phyloP scores from a whole-genome alignment of 53 echinoderm and acorn worm genomes.

The Zoroaster sp. region DNA sequence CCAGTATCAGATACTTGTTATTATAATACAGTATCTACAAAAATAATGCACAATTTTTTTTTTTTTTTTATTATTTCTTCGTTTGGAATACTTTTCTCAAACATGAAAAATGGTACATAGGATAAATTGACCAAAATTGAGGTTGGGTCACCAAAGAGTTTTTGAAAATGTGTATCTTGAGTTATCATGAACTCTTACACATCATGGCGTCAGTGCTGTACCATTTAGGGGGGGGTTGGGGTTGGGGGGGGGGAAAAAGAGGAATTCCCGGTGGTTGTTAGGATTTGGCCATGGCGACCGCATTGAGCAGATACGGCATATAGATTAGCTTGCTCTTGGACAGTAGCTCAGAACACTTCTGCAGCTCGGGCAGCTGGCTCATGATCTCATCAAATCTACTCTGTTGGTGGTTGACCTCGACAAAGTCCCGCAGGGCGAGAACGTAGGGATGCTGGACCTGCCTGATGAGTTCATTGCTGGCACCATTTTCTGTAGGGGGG shows the following conservation, averaged over 20 bases:
- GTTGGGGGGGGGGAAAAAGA: background rate
- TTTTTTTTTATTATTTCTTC: background rate
- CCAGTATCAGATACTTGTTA: background rate
- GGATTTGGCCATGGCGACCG: slow-evolving; percentile 76
- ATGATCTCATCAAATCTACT: slow-evolving; percentile 87
- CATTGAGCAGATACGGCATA: slow-evolving; percentile 97
- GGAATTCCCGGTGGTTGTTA: background rate
- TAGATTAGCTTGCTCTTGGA: slow-evolving; percentile 93
- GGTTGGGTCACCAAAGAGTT: no score
- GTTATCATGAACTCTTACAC: no score
- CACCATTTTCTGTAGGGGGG: slow-evolving; percentile 42
- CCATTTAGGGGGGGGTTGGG: background rate
- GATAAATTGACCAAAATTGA: no score
- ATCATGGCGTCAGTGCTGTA: no score
- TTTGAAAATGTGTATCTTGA: no score
- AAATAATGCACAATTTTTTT: slow-evolving; percentile 34
- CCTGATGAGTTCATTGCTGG: slow-evolving; percentile 63
- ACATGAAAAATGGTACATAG: background rate
- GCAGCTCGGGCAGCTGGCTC: slow-evolving; percentile 84
- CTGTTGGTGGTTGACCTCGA: slow-evolving; percentile 81
- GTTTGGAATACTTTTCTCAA: background rate
- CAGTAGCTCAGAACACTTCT: slow-evolving; percentile 71
- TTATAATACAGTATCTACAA: slow-evolving; percentile 48
- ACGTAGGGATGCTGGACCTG: slow-evolving; percentile 88
- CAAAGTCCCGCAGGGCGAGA: slow-evolving; percentile 87